A percentile compares a stretch with the other conserved stretches of the same genome.
phyloP scores from a whole-genome alignment of 1,140 invertebrate species.

The Radopholus similis region DNA sequence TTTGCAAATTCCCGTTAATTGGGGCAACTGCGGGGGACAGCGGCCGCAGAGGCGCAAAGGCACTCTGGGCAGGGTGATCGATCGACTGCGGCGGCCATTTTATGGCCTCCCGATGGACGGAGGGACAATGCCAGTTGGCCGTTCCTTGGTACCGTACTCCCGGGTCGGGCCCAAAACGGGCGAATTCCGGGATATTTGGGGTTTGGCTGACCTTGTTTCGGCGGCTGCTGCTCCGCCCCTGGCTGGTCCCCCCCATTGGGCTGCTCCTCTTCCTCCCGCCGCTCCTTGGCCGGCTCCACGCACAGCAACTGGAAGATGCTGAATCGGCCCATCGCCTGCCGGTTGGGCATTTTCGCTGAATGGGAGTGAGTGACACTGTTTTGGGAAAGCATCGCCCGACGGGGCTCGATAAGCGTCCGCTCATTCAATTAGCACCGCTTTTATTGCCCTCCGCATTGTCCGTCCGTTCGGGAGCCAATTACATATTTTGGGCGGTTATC shows the following conservation, averaged over 20 bases:
- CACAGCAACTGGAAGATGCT: not conserved
- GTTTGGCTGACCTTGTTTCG: not conserved
- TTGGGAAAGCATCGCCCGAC: no score
- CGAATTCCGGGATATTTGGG: not conserved
- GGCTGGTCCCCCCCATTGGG: not conserved
- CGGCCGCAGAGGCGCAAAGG: not conserved
- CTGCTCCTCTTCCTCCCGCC: not conserved
- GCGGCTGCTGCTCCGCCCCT: not conserved
- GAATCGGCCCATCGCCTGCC: no score
- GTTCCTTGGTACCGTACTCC: not conserved
- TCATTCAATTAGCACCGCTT: no score
- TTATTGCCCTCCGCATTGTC: no score
- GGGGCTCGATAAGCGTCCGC: no score
- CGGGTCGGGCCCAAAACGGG: no score
- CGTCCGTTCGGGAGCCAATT: no score
- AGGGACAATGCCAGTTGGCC: not conserved
- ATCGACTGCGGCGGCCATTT: not conserved
- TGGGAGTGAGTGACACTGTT: no score
- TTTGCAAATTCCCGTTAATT: constrained; percentile 1
- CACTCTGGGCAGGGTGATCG: not conserved
- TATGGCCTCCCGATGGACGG: not conserved
- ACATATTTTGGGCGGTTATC: no score
- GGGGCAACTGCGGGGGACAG: not conserved
- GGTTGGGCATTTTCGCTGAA: no score
- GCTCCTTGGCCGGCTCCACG: not conserved